These are phyloP conservation scores for Temnothorax rugatulus DNA, from an alignment of 2,888 invertebrate genomes.

Conservation along the genomic window DNA sequence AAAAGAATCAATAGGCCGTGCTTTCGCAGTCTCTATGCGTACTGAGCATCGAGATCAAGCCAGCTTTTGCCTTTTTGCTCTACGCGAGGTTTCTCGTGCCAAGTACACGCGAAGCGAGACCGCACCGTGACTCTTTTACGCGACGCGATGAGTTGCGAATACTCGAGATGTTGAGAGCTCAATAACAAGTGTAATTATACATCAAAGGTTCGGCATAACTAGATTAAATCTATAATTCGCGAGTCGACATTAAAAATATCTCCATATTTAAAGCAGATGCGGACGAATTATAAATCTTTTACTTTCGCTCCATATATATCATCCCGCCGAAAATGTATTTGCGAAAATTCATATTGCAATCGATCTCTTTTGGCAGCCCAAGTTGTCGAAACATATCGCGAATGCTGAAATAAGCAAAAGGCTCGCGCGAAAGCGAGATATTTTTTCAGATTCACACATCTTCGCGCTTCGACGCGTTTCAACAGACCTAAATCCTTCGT, in stretches of 20 bases:
- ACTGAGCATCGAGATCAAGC: too few relatives aligned
- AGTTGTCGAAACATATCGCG: background rate
- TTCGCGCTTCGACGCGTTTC: background rate
- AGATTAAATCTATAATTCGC: background rate
- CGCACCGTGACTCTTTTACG: too few relatives aligned
- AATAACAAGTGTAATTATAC: too few relatives aligned
- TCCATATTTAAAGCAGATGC: background rate
- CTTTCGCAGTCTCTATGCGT: too few relatives aligned
- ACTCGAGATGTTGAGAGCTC: too few relatives aligned
- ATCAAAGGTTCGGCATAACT: background rate
- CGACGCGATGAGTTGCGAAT: too few relatives aligned
- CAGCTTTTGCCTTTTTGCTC: too few relatives aligned
- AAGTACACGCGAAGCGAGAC: too few relatives aligned
- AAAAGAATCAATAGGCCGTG: too few relatives aligned
- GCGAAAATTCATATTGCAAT: background rate
- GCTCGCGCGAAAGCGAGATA: background rate
- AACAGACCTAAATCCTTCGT: background rate
- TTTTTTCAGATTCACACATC: background rate
- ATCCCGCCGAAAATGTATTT: background rate
- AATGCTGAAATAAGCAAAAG: background rate
- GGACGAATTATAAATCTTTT: background rate
- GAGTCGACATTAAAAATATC: background rate
- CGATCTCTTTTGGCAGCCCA: background rate
- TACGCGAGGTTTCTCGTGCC: too few relatives aligned
- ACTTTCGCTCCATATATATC: background rate